Evolutionary conservation across 1,140 invertebrate species (phyloP), one percentile per base, ranked within the genome.

Genomic region (Melanaphis sacchari): DNA sequence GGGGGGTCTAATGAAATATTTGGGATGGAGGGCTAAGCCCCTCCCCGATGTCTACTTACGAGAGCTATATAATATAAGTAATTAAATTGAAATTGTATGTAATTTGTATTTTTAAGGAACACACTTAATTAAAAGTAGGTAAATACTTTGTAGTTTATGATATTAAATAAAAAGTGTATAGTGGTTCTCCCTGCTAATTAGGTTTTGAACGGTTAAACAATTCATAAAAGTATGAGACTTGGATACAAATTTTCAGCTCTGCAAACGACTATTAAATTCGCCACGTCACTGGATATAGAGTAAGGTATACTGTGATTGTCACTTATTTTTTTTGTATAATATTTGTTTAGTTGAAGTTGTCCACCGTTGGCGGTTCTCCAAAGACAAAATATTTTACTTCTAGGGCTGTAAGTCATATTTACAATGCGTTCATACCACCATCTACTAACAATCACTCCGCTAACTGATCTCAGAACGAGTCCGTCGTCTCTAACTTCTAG

Each of bases 371-470:
- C 98, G 94, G 97, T 96, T 93, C 98, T 97, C 98, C 99, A 99
- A 84, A 99, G 96, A 96, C 99, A 99, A 88, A 99, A 96, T 31
- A 99, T 98, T 95, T 98, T 98, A 94, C 98, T 99, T 96, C 99
- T 99, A 0, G 99, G 99, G 94, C 99, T 99, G 95, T 99, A 99
- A 0, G 99, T 99, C 98, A 99, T 99, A 95, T 99, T 99, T 24
- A 99, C 99, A 41, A 99, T 96, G 91, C 99, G 96, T 95, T 99
- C 99, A 96, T 99, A 99, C 99, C 99, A 99, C 99, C 99, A 99
- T 95, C 98, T 96, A 95, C 99, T 99, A 89, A 99, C 97, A 94
- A 99, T 99, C 15, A 98, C 97, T 95, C 99, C 98, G 95, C 97
- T 98, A 26, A 98, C 97, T 82, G 98, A 98, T 93, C 99, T 96